Base-by-base conservation (phyloP, 64 coral and sea anemone species). In the Stylophora pistillata region DNA sequence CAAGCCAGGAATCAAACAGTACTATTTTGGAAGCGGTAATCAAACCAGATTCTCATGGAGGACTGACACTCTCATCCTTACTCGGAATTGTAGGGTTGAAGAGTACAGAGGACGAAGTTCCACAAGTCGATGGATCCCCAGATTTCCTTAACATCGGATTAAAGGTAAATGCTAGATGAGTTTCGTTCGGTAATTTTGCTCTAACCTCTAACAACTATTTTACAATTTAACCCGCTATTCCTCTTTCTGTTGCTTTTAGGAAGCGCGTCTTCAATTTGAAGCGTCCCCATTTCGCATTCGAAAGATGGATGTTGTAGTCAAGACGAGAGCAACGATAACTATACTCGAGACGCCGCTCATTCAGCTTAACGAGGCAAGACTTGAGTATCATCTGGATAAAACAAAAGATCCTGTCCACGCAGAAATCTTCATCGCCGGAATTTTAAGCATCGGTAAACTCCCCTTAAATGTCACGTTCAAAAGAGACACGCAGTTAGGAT, bases 131-230 rank as follows among this genome's bases (percentile, higher is more conserved):
- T 30, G 78, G 78, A 30, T 80, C 78, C 17, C 78, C 78, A 14
- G 52, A 80, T n/a, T 80, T 80, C 20, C 54, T 80, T 33, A 23
- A 80, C 53, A 80, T 80, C 16, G 78, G 58, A 54, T 26, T 80
- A 15, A 80, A 58, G 78, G 78, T 80, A 80, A 54, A 23, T 47
- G 37, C 37, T 47, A 4, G 37, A 4, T 47, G 37, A 3, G 3
- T 47, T 47, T 47, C 37, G 37, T 47, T 47, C 3, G 37, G 37
- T 47, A 47, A 47, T 47, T 47, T 47, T 47, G 3, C 37, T 3
- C 37, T 47, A 47, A 7, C 7, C 37, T 41, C 2, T 6, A 41
- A 41, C 37, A 47, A 47, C 37, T 47, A 0, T 47, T 4, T 47
- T 47, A 47, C 37, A 47, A 47, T 47, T 47, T 47, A 3, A 47